Base-by-base conservation (phyloP, 2,888 invertebrate genomes). In the Tetheella fluctuosa region DNA sequence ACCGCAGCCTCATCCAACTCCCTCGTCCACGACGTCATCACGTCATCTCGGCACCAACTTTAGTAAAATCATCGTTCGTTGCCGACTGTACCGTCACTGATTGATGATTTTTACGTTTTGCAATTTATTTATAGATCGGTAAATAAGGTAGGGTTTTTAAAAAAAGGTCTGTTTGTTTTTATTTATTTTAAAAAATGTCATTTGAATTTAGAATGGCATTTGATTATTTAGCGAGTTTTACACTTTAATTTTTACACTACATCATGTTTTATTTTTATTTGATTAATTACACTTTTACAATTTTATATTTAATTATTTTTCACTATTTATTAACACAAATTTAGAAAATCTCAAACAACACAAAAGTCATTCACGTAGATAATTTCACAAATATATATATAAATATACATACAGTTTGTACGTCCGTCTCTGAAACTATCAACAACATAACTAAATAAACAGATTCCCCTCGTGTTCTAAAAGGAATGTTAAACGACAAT, bases 1-100 rank as follows among this genome's bases (percentile, higher is more conserved):
- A 88, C 83, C 28, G 94, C 86, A 48, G 95, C 95, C 77, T 94
- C 94, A 73, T 95, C 95, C 77, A 95, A 82, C 76, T 94, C 91
- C 61, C 73, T 79, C 1, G 91, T 91, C 93, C 93, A 93, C 58
- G 88, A 81, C 59, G 81, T 78, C 94, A 86, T 87, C 57, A 62
- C 76, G 78, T 80, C 77, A 64, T 71, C 66, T 70, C 63, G 53
- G 64, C 58, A 25, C 34, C 59, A 59, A 69, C 60, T 55, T 23
- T 20, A 17, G 23, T 34, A 2, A 23, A 13, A 55, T 13, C 20
- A 55, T 13, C 20, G 3, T 37, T 20, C n/a, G 20, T 10, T 13
- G 28, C 30, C 1, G 20, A 25, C 17, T 30, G 37, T 12, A 20
- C 48, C 20, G 17, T n/a, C 20, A 20, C 20, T 20, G 20, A 20